A percentile compares a stretch with the other conserved stretches of the same genome.
Conservation (phyloP, 2,113 vertebrate genomes). For the Perca flavescens region DNA sequence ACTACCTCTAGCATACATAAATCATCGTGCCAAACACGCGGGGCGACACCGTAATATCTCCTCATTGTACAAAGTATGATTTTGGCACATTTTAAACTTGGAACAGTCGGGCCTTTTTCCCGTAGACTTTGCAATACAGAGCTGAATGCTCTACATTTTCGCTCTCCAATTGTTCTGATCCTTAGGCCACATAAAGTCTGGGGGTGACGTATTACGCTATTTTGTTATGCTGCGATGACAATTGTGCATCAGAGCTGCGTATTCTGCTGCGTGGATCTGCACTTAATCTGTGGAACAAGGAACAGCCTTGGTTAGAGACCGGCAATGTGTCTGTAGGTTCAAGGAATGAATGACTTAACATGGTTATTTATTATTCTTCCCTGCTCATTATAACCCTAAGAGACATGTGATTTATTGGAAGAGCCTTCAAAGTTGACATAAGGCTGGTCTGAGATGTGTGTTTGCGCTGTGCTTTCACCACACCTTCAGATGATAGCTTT, state of each 20-base stretch:
- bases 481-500: slow-evolving; percentile 36
- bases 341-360: neutral
- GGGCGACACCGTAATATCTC: neutral
- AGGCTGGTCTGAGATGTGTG: slow-evolving; percentile 42
- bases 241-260: neutral
- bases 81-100: neutral
- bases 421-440: slow-evolving; percentile 57
- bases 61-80: neutral
- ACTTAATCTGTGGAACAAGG: neutral
- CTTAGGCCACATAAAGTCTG: too few species aligned
- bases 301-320: neutral
- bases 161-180: too few species aligned
- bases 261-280: neutral
- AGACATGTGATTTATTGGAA: slow-evolving; percentile 31
- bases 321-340: neutral
- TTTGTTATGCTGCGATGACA: neutral
- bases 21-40: neutral
- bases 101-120: neutral
- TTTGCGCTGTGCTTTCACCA: slow-evolving; percentile 55
- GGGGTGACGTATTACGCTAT: too few species aligned
- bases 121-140: neutral
- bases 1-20: too few species aligned
- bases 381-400: slow-evolving; percentile 7
- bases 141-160: too few species aligned
- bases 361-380: neutral